Conservation (phyloP, 2,113 vertebrate genomes). For the Narcine bancroftii region DNA sequence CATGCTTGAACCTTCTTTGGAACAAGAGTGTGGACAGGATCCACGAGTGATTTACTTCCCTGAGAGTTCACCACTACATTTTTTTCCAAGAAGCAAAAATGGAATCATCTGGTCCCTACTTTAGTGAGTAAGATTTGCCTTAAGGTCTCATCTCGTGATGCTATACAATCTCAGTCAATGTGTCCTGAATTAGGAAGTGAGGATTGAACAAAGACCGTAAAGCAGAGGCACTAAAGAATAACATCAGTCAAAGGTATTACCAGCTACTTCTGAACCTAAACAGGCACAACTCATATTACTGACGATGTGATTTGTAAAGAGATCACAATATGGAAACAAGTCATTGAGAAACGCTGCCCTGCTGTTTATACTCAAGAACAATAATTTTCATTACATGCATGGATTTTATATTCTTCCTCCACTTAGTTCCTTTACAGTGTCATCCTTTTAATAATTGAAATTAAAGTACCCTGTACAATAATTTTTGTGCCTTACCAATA, state of each 20-base stretch:
- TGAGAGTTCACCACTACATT: too few species aligned
- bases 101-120: too few species aligned
- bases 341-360: neutral
- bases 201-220: too few species aligned
- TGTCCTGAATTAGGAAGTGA: too few species aligned
- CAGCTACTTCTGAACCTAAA: neutral
- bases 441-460: neutral
- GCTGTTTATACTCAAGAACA: neutral
- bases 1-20: neutral
- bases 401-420: neutral
- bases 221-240: too few species aligned
- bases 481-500: conserved; percentile 42
- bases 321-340: neutral
- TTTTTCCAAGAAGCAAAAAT: too few species aligned
- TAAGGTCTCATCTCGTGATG: too few species aligned
- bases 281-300: neutral
- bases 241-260: neutral
- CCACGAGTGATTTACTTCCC: too few species aligned
- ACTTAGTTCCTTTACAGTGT: neutral
- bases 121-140: too few species aligned
- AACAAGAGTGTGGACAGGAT: too few species aligned
- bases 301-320: neutral
- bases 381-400: neutral
- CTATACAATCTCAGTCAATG: too few species aligned
- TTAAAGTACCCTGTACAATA: too few species aligned